Percentiles rank a stretch among this genome's conserved stretches.
phyloP scores from a whole-genome alignment of 2,113 vertebrate species.

The Sigmodon hispidus region DNA sequence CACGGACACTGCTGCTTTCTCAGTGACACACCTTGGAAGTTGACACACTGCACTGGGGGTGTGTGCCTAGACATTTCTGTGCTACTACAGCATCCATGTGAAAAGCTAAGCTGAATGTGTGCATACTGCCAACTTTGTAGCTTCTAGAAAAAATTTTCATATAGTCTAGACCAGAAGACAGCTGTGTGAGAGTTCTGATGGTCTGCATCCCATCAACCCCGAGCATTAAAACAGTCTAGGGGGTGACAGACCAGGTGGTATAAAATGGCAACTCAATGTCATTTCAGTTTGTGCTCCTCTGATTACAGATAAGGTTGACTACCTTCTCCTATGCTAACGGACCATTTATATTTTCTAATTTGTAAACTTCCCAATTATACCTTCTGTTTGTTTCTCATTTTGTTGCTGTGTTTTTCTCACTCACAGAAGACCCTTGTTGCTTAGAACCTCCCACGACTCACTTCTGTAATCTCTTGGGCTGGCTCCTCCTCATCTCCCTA shows the following conservation, averaged over 20 bases:
- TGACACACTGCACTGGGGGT: accelerated
- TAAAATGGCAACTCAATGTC: background rate
- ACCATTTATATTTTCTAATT: background rate
- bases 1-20: accelerated
- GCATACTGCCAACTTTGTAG: background rate
- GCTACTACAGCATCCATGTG: accelerated
- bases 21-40: accelerated
- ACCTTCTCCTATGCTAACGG: background rate
- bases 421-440: background rate
- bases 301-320: background rate
- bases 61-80: background rate
- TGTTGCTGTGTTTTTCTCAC: background rate
- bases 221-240: background rate
- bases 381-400: background rate
- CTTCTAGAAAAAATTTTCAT: no score
- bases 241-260: background rate
- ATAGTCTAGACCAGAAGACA: accelerated
- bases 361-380: background rate
- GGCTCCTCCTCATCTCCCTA: background rate
- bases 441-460: background rate
- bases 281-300: background rate
- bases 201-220: background rate
- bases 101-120: background rate
- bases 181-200: no score
- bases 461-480: background rate